phyloP scores from a whole-genome alignment of 2,797 vertebrate genomes.

The Sitta carolinensis region DNA sequence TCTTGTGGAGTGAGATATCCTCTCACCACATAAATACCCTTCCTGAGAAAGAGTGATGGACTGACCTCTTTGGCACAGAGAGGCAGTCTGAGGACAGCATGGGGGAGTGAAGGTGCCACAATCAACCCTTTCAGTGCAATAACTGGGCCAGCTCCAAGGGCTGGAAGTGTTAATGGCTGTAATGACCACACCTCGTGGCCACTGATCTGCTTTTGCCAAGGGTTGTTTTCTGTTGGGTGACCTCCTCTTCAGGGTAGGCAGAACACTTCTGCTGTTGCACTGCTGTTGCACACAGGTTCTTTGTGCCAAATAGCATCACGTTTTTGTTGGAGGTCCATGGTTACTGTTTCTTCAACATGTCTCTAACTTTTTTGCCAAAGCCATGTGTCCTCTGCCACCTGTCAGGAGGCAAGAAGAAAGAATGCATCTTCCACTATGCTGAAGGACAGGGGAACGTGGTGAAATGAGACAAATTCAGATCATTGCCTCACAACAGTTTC shows the following conservation, averaged over 20 bases:
- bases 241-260: not conserved
- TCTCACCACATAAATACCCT: not conserved
- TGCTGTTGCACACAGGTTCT: not conserved
- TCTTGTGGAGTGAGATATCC: not conserved
- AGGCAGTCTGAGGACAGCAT: not conserved
- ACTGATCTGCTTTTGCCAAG: not conserved
- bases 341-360: not conserved
- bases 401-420: not conserved
- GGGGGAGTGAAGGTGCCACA: not conserved
- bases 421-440: not conserved
- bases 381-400: not conserved
- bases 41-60: not conserved
- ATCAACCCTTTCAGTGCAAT: not conserved
- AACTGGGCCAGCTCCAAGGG: not conserved
- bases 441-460: not conserved
- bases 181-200: not conserved
- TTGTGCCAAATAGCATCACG: not conserved
- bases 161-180: not conserved
- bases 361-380: conserved; percentile 35
- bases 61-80: not conserved
- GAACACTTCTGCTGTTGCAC: not conserved
- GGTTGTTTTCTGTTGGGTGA: not conserved
- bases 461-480: not conserved
- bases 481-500: not conserved
- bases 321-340: not conserved